A percentile compares a stretch with the other conserved stretches of the same genome.
Evolutionary conservation across 2,113 vertebrate species (phyloP).

Genomic region (Pelecanoides urinatrix): DNA sequence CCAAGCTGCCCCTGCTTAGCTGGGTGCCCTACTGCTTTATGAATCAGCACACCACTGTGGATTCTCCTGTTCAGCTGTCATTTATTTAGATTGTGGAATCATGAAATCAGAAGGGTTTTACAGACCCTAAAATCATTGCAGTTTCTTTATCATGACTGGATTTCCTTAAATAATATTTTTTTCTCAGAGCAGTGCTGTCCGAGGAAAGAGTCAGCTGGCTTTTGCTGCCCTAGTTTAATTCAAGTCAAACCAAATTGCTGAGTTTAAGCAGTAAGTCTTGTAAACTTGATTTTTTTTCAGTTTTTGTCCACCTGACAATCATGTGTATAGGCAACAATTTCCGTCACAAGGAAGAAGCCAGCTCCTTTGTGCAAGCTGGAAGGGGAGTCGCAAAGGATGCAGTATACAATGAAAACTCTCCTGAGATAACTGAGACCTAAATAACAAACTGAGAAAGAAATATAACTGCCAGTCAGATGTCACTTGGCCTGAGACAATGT

Average conservation of each 20-base stretch:
- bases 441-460: background rate
- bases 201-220: background rate
- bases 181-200: background rate
- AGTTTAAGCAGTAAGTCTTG: background rate
- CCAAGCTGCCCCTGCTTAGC: background rate
- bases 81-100: background rate
- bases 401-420: background rate
- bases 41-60: background rate
- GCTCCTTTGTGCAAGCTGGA: background rate
- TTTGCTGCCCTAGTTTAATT: background rate
- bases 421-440: background rate
- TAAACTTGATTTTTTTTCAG: background rate
- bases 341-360: background rate
- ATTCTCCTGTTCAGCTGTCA: background rate
- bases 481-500: background rate
- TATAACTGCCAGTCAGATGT: background rate
- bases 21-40: background rate
- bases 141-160: background rate
- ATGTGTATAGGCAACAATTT: background rate
- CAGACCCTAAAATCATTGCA: background rate
- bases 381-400: background rate
- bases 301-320: background rate
- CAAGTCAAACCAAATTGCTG: background rate
- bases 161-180: background rate
- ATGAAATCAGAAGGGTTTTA: background rate